Evolutionary conservation across 2,888 invertebrate genomes (phyloP), one percentile per base, ranked within the genome.

Genomic region (Biston betularia): DNA sequence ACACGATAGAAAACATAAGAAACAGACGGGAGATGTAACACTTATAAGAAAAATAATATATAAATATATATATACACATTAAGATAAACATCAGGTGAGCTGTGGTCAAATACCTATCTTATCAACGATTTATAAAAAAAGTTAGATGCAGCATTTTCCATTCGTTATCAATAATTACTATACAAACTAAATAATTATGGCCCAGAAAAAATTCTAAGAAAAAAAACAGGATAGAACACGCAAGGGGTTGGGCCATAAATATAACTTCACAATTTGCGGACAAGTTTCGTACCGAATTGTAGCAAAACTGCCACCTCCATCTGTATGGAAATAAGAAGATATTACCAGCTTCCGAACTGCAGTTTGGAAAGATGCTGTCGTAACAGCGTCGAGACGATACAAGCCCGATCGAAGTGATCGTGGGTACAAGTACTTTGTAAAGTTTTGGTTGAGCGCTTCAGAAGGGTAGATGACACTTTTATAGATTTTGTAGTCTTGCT

Each of bases 171-270:
- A n/a, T n/a, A n/a, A n/a, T n/a, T n/a, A n/a, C n/a, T n/a, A n/a
- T n/a, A n/a, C n/a, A n/a, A n/a, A n/a, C n/a, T n/a, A n/a, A n/a
- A n/a, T n/a, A n/a, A n/a, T n/a, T n/a, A n/a, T n/a, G n/a, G n/a
- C n/a, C 24, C 1, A 24, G 24, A 24, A 24, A 24, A 24, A 24
- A 2, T 24, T 1, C 24, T 24, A 24, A 24, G 24, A 24, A 8
- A 46, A 15, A 46, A 14, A 15, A 8, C 14, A n/a, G n/a, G 15
- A 48, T 6, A 50, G n/a, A 9, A 34, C 14, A 9, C n/a, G n/a
- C 49, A 10, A 50, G 35, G 14, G 35, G 53, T 53, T 24, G 15
- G 2, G 70, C 76, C 78, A 69, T 78, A 79, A 81, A 78, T 75
- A 75, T 75, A 74, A 78, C 74, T 73, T 63, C 35, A 70, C 45